These are phyloP conservation scores for Agonopterix alstromeriana DNA, from an alignment of 2,888 invertebrate genomes.

Conservation along the genomic window DNA sequence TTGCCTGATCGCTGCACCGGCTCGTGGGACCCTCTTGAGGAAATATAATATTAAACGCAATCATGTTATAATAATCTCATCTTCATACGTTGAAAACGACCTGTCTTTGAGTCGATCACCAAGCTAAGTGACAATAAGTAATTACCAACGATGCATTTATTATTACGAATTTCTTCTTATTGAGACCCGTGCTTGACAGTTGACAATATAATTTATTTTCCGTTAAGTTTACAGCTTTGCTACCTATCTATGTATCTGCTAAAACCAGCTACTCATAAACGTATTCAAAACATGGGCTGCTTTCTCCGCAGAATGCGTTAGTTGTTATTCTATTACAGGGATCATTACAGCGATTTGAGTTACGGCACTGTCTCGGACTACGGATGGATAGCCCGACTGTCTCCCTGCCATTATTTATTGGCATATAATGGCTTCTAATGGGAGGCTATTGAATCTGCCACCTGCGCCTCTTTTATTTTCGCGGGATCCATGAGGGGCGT, in stretches of 20 bases:
- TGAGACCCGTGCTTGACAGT: too few species aligned
- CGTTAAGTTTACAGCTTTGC: too few species aligned
- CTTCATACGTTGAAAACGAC: constrained; percentile 49
- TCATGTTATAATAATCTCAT: constrained; percentile 61
- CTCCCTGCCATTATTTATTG: constrained; percentile 69
- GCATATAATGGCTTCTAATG: constrained; percentile 73
- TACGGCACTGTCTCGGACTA: constrained; percentile 48
- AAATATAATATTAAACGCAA: constrained; percentile 67
- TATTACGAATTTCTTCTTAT: too few species aligned
- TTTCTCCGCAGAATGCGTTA: constrained; percentile 25
- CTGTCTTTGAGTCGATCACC: constrained; percentile 38
- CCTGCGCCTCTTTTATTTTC: constrained; percentile 62
- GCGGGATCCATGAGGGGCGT: constrained; percentile 35
- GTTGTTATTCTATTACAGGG: constrained; percentile 46
- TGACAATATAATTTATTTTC: too few species aligned
- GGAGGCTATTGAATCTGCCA: constrained; percentile 72
- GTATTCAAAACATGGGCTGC: constrained; percentile 3
- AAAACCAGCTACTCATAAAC: neutral
- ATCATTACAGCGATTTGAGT: constrained; percentile 60
- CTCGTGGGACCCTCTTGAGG: constrained; percentile 48
- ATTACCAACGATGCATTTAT: constrained; percentile 14
- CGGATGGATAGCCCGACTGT: constrained; percentile 57
- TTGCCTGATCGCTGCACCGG: constrained; percentile 18
- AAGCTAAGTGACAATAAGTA: constrained; percentile 45
- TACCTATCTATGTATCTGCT: too few species aligned